These are phyloP conservation scores for Acanthococcus lagerstroemiae DNA, from an alignment of 2,888 invertebrate genomes.

Conservation along the genomic window DNA sequence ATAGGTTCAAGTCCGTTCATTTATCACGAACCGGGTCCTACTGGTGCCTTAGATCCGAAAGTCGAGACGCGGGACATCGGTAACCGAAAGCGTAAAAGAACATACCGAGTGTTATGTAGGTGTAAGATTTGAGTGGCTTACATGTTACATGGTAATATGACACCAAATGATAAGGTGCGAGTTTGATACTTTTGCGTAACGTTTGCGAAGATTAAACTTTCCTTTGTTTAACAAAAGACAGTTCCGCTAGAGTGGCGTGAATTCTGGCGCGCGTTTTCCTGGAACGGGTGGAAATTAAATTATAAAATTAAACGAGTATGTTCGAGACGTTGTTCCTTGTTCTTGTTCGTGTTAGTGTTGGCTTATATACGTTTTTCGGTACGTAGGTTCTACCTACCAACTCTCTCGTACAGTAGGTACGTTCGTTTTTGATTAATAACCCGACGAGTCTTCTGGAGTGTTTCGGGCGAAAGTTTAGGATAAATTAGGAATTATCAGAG, in stretches of 20 bases:
- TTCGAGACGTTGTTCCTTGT: background rate
- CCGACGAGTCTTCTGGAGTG: too few relatives aligned
- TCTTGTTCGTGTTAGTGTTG: too few relatives aligned
- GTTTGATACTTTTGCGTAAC: background rate
- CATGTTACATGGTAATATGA: background rate
- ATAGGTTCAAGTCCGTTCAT: too few relatives aligned
- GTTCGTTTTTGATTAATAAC: slow-evolving; percentile 3
- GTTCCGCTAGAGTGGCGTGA: background rate
- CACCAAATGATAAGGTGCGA: background rate
- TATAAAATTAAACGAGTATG: background rate
- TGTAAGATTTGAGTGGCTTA: background rate
- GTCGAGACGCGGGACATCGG: background rate
- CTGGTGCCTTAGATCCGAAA: background rate
- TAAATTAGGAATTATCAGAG: too few relatives aligned
- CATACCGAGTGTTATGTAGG: background rate
- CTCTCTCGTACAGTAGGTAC: too few relatives aligned
- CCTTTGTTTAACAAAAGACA: background rate
- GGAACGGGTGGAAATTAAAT: background rate
- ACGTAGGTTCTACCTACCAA: too few relatives aligned
- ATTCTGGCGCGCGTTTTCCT: background rate
- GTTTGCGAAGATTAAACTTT: background rate
- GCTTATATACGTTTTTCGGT: background rate
- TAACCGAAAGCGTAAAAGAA: too few relatives aligned
- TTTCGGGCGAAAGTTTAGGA: too few relatives aligned
- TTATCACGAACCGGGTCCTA: background rate